phyloP scores from a whole-genome alignment of 1,140 invertebrate species.

The Aleiodes sp. region DNA sequence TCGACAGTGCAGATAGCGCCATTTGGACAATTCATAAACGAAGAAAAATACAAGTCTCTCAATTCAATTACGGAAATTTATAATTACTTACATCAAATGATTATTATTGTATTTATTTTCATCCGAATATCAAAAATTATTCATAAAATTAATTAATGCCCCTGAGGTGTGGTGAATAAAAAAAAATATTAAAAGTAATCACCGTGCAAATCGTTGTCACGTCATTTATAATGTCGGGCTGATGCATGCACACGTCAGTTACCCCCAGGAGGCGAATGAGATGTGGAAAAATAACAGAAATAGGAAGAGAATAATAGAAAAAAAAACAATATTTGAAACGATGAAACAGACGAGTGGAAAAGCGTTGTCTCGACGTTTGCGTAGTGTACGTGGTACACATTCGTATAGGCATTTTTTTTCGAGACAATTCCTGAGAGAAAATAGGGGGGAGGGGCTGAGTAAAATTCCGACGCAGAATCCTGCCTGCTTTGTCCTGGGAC shows the following conservation, averaged over 20 bases:
- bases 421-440: neutral
- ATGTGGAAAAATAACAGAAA: slow-evolving; percentile 1
- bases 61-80: too few relatives aligned
- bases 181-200: slow-evolving; percentile 1
- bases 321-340: slow-evolving; percentile 8
- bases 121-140: neutral
- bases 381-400: neutral
- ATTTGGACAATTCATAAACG: too few relatives aligned
- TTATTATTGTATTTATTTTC: neutral
- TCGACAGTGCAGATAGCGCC: too few relatives aligned
- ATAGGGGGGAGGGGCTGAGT: neutral
- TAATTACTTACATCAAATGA: neutral
- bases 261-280: slow-evolving; percentile 6
- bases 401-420: neutral
- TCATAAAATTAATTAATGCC: slow-evolving; percentile 6
- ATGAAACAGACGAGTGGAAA: slow-evolving; percentile 15
- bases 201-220: slow-evolving; percentile 10
- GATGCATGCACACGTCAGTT: neutral
- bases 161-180: neutral
- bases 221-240: slow-evolving; percentile 2
- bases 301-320: neutral
- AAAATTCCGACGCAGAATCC: slow-evolving; percentile 4
- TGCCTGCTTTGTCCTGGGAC: neutral
- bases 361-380: slow-evolving; percentile 2
- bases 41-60: too few relatives aligned